phyloP scores from a whole-genome alignment of 1,140 invertebrate species.

The Cyclargus thomasi region DNA sequence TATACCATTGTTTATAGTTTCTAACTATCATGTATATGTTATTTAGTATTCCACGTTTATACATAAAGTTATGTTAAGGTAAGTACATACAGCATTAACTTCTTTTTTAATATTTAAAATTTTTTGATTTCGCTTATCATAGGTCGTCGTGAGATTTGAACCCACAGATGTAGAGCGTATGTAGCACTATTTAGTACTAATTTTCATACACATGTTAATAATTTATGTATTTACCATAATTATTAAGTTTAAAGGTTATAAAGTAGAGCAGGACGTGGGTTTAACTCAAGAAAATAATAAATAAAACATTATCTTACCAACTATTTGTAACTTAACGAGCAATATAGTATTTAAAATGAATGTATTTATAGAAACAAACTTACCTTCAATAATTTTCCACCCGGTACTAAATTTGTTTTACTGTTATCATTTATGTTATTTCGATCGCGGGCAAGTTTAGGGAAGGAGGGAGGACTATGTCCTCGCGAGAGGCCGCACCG shows the following conservation, averaged over 20 bases:
- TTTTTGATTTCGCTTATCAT: too few relatives aligned
- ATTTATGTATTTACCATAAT: neutral
- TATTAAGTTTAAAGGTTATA: neutral
- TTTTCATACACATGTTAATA: neutral
- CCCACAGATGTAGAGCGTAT: too few relatives aligned
- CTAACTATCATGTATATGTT: neutral
- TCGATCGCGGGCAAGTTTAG: constrained; percentile 32
- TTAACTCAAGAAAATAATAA: neutral
- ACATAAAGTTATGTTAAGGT: too few relatives aligned
- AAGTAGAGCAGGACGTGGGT: neutral
- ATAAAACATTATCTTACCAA: neutral
- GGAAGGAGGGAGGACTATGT: constrained; percentile 29
- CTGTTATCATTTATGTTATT: constrained; percentile 34
- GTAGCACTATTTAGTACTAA: too few relatives aligned
- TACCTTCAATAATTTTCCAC: constrained; percentile 27
- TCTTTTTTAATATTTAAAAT: too few relatives aligned
- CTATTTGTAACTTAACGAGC: neutral
- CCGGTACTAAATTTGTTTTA: constrained; percentile 28
- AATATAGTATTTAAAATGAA: neutral
- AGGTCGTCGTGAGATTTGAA: too few relatives aligned
- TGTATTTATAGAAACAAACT: constrained; percentile 20
- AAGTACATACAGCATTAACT: too few relatives aligned
- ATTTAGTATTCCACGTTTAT: too few relatives aligned
- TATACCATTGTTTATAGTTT: constrained; percentile 2
- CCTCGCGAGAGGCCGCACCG: constrained; percentile 41